Base-by-base conservation (phyloP, 2,113 vertebrate species). In the Sterrhoptilus dennistouni region DNA sequence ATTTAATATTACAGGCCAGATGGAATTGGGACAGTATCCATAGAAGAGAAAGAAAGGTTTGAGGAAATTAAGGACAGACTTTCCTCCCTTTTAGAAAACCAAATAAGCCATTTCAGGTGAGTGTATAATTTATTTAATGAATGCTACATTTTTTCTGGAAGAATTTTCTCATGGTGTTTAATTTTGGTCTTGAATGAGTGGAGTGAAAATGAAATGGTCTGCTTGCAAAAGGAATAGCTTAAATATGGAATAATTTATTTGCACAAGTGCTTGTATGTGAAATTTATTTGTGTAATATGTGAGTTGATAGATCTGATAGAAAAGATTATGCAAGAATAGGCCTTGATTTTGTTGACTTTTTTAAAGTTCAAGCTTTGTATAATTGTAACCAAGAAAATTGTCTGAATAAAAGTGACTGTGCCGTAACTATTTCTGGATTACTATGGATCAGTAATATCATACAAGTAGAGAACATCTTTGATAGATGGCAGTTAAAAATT, bases 81-180 rank as follows among this genome's bases (percentile, higher is more conserved):
- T 75, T 96, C 98, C 47, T 93, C 96, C 47, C 98, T 99, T 68
- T 97, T 99, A 83, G 99, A 99, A 97, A 99, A 99, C 90, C 99
- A 99, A 95, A 99, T 99, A 97, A 99, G 98, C 70, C 99, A 99
- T 96, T 99, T 99, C 91, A 99, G 99, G 99, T 99, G 97, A 78
- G 79, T 96, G 8, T 49, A 68, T 72, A 45, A 38, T 85, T 92
- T 74, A 25, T 91, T 89, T 29, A 84, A 29, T 38, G 6, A 38
- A 57, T 80, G 27, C 6, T 27, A 35, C 19, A 7, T 7, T 24
- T 50, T 75, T 33, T 54, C 33, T 64, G 29, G 33, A 71, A 82
- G 2, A 31, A 24, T 84, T 92, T 94, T 91, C 15, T 83, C 3
- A 2, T 33, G 4, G 1, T 86, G 12, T 57, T 91, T 12, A 33